Base-by-base conservation (phyloP, 23 tunicate genomes). In the Aplidium turbinatum region DNA sequence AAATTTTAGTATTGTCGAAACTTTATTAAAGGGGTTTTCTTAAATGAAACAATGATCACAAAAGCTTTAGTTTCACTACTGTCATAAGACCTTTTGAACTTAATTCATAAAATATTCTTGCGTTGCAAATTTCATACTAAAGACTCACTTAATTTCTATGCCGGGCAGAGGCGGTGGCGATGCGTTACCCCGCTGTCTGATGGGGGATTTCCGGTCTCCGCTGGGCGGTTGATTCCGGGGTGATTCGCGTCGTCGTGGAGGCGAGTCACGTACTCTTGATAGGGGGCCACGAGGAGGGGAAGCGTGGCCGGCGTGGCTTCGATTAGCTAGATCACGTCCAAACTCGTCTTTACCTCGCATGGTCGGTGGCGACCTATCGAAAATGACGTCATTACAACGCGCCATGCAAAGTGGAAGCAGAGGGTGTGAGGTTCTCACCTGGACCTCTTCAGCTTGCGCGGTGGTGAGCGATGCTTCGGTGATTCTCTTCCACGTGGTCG, bases 281-380 rank as follows among this genome's bases (percentile, higher is more conserved):
- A n/a, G n/a, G 26, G 36, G 72, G 50, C 27, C 2, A 7, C 50
- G 50, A 2, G 50, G 48, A 3, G 72, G 23, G 7, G 27, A 18
- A 2, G 9, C 48, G 5, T 26, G 48, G 4, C 27, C 50, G 11
- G 7, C 22, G 48, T 35, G 67, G 34, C 56, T 68, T 0, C 68
- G 67, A 27, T 13, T 22, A 13, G 51, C 66, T 13, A 58, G 34
- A 40, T 73, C 80, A 13, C 74, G 73, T 20, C 87, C 80, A 63
- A 82, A 73, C 42, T 52, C 35, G 52, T 73, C 78, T 64, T 42
- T 82, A 25, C 5, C 56, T 16, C 82, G 58, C 1, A 71, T 24
- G 5, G 25, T 24, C 29, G 82, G 72, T 25, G 82, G 82, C 0
- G 82, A 42, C 50, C 82, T 76, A 36, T 21, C n/a, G n/a, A n/a